These are phyloP conservation scores for Scatophagus argus DNA, from an alignment of 2,113 vertebrate species.

Conservation along the genomic window DNA sequence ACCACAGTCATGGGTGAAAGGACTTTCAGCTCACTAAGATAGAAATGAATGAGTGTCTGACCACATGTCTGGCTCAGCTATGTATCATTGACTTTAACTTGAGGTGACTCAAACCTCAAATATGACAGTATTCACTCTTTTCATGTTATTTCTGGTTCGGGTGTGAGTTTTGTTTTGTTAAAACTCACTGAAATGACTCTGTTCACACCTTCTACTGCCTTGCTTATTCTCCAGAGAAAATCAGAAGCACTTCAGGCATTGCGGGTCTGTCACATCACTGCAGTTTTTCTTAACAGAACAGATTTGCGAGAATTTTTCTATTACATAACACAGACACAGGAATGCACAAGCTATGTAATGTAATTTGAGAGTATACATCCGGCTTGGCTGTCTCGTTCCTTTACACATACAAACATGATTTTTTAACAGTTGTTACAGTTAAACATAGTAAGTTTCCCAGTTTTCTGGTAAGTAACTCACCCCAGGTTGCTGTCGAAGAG, in stretches of 20 bases:
- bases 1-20: neutral
- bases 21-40: neutral
- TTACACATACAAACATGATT: neutral
- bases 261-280: neutral
- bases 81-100: neutral
- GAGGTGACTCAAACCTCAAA: slow-evolving; percentile 31
- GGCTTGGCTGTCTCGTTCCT: neutral
- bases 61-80: neutral
- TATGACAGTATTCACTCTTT: neutral
- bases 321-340: slow-evolving; percentile 69
- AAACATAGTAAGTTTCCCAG: neutral
- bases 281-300: slow-evolving; percentile 5
- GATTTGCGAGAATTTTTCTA: slow-evolving; percentile 16
- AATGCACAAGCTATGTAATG: slow-evolving; percentile 61
- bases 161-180: neutral
- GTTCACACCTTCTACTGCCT: no score
- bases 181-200: neutral
- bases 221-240: neutral
- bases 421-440: neutral
- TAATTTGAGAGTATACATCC: slow-evolving; percentile 49
- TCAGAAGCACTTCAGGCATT: neutral
- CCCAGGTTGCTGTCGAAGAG: slow-evolving; percentile 48
- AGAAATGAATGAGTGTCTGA: neutral
- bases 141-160: neutral
- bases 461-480: slow-evolving; percentile 54